These are phyloP conservation scores for Proctacanthus coquilletti DNA, from an alignment of 1,140 invertebrate genomes.

Conservation along the genomic window DNA sequence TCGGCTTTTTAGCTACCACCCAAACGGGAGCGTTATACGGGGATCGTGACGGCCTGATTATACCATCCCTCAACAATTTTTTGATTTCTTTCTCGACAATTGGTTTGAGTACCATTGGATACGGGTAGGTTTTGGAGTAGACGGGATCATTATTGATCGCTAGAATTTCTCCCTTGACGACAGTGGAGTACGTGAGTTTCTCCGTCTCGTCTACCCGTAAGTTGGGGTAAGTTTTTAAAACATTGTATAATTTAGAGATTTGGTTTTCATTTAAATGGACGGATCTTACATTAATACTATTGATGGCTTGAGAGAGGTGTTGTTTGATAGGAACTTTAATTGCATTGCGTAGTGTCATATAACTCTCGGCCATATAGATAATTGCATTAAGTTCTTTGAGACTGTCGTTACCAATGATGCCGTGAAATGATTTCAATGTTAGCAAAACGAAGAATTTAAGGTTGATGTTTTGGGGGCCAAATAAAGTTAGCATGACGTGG, in stretches of 20 bases:
- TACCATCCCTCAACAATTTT: slow-evolving; percentile 9
- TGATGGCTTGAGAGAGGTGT: slow-evolving; percentile 8
- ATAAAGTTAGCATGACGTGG: slow-evolving; percentile 7
- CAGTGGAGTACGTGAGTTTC: slow-evolving; percentile 10
- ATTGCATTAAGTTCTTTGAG: slow-evolving; percentile 8
- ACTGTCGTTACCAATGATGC: slow-evolving; percentile 10
- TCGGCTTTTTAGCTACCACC: too few species aligned
- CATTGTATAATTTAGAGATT: not conserved
- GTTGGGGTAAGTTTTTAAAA: slow-evolving; percentile 3
- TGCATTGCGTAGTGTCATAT: slow-evolving; percentile 3
- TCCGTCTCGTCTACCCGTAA: slow-evolving; percentile 8
- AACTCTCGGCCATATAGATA: slow-evolving; percentile 8
- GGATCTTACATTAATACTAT: slow-evolving; percentile 6
- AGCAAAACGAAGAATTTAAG: slow-evolving; percentile 9
- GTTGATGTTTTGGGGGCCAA: slow-evolving; percentile 4
- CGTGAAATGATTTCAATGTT: slow-evolving; percentile 8
- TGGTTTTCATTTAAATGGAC: slow-evolving; percentile 3
- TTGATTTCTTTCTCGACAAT: slow-evolving; percentile 8
- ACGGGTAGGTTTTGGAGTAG: slow-evolving; percentile 11
- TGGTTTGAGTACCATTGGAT: slow-evolving; percentile 8
- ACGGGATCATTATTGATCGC: slow-evolving; percentile 7
- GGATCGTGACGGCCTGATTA: slow-evolving; percentile 10
- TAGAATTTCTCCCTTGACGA: slow-evolving; percentile 10
- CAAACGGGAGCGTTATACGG: slow-evolving; percentile 10
- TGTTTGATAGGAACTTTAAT: slow-evolving; percentile 5